Conservation (phyloP, 2,888 invertebrate genomes). For the Atrina japonica region DNA sequence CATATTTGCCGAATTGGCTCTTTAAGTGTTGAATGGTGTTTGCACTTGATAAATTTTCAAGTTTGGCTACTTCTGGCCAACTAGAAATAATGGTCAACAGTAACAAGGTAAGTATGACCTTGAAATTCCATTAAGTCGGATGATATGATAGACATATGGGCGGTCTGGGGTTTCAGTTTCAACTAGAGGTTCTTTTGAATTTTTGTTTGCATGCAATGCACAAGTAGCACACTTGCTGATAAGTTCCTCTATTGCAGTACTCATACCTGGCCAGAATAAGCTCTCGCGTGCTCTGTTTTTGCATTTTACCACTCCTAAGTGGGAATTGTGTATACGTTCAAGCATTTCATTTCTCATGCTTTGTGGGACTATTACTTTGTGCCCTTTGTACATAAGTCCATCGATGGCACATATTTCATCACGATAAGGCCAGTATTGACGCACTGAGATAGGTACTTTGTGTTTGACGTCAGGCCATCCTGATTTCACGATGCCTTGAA, state of each 20-base stretch:
- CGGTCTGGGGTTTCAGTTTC: conserved; percentile 29
- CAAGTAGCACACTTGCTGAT: conserved; percentile 16
- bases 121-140: conserved; percentile 43
- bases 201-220: conserved; percentile 4
- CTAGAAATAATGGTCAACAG: conserved; percentile 41
- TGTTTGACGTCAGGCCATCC: conserved; percentile 16
- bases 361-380: conserved; percentile 23
- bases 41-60: conserved; percentile 16
- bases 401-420: conserved; percentile 26
- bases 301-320: conserved; percentile 5
- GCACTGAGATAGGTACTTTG: neutral
- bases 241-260: neutral
- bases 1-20: conserved; percentile 14
- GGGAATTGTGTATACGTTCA: neutral
- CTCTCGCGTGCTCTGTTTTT: neutral
- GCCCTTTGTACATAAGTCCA: conserved; percentile 19
- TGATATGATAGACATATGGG: too few relatives aligned
- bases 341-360: conserved; percentile 16
- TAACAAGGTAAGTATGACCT: conserved; percentile 34
- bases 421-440: conserved; percentile 17
- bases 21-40: too few relatives aligned
- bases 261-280: conserved; percentile 6
- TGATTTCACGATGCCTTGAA: too few relatives aligned
- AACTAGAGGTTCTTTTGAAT: conserved; percentile 42
- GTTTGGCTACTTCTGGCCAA: conserved; percentile 39